Base-by-base conservation (phyloP, 2,888 invertebrate species). In the Dicyrtomina minuta region DNA sequence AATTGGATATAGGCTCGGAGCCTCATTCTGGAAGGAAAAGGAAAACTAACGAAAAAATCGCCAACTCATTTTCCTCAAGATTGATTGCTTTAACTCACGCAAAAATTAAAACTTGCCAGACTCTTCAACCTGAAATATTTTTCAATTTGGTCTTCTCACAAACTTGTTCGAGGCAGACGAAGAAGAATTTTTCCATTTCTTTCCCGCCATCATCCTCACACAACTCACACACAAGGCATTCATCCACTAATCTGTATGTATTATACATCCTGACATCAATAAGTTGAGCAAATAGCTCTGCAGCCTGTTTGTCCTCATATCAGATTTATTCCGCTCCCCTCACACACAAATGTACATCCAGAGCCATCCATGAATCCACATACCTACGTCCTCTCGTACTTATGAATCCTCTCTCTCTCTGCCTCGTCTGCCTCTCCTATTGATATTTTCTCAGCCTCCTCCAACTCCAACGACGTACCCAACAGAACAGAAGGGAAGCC, bases 61-160 rank as follows among this genome's bases (percentile, higher is more conserved):
- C 75, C 76, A 75, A 74, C 76, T 75, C 73, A 75, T 75, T 74
- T 73, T 71, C 74, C 67, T 68, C 70, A 75, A 72, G 77, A 77
- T 77, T 76, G 76, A 77, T 77, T 76, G 76, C 74, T 66, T 64
- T 49, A 66, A 68, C 76, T 75, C 77, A 77, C 77, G 77, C 75
- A 75, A 77, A 75, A 76, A 76, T 77, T 76, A 76, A 77, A 77
- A 76, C 74, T 76, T 75, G 71, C 44, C 39, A 51, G 55, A 65
- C 24, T 44, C 22, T 41, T 49, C 43, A 22, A 51, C 17, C 46
- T 70, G 58, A 70, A 66, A 59, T 70, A 66, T 60, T 70, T 70
- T 66, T 70, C 61, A 27, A 51, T 62, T 49, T 27, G 49, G 17
- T 53, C 64, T 17, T 24, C 64, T 39, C 41, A 1, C 8, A 26